phyloP scores from a whole-genome alignment of 2,888 invertebrate species.

The Mesochorus sp. region DNA sequence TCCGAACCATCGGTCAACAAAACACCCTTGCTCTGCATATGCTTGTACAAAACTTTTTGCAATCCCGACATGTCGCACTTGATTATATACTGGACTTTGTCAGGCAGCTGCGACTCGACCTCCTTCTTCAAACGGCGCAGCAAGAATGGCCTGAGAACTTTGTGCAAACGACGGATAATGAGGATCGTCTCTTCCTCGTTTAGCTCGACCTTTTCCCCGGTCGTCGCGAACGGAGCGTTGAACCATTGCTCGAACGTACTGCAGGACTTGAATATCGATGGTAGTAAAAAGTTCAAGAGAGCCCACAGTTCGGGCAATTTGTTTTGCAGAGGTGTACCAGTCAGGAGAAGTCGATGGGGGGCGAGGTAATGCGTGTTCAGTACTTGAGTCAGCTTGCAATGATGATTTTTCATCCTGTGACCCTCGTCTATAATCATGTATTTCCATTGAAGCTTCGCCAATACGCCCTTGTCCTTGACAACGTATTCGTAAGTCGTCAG shows the following conservation, averaged over 20 bases:
- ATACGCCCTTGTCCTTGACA: conserved; percentile 97
- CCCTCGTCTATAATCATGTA: conserved; percentile 99
- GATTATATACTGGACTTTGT: conserved; percentile 99
- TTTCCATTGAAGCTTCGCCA: conserved; percentile 99
- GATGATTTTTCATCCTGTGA: conserved; percentile 99
- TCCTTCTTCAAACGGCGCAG: conserved; percentile 98
- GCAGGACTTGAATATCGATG: conserved; percentile 99
- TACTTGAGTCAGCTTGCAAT: conserved; percentile 99
- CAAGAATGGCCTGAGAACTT: conserved; percentile 98
- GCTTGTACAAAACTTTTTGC: conserved; percentile 96
- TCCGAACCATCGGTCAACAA: conserved; percentile 97
- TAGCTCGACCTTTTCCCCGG: conserved; percentile 98
- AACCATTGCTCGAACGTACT: conserved; percentile 99
- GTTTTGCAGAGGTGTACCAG: conserved; percentile 98
- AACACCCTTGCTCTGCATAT: conserved; percentile 99
- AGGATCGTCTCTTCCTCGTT: conserved; percentile 99
- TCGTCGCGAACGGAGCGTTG: conserved; percentile 99
- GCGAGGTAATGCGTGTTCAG: conserved; percentile 98
- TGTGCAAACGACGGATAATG: conserved; percentile 99
- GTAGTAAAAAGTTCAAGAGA: conserved; percentile 97
- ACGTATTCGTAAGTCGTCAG: conserved; percentile 99
- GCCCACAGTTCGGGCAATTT: conserved; percentile 99
- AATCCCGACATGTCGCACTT: conserved; percentile 99
- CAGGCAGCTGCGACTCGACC: conserved; percentile 99
- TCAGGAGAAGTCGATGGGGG: conserved; percentile 97